These are phyloP conservation scores for Sebastiscus tertius DNA, from an alignment of 2,797 vertebrate species.

Conservation along the genomic window DNA sequence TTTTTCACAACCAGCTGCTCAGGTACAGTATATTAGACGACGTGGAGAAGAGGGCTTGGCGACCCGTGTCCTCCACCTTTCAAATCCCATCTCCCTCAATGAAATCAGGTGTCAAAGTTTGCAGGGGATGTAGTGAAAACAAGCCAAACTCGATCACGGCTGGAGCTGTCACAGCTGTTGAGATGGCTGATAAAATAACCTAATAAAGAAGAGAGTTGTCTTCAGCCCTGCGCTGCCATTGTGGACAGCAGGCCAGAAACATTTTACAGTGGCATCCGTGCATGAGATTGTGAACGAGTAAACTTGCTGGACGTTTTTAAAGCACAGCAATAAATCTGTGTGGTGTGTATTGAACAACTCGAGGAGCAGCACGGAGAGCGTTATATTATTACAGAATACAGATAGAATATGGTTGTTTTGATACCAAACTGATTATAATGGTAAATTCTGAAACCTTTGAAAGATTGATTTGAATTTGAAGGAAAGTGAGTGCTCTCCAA, in stretches of 20 bases:
- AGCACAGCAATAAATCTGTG: neutral
- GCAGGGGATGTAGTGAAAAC: slow-evolving; percentile 78
- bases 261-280: slow-evolving; percentile 38
- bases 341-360: neutral
- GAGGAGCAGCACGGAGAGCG: neutral
- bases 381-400: neutral
- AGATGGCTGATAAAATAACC: slow-evolving; percentile 73
- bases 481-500: neutral
- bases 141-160: slow-evolving; percentile 78
- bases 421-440: neutral
- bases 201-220: slow-evolving; percentile 71
- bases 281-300: slow-evolving; percentile 22
- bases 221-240: slow-evolving; percentile 18
- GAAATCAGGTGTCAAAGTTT: slow-evolving; percentile 82
- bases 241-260: slow-evolving; percentile 40
- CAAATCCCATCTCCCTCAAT: slow-evolving; percentile 80
- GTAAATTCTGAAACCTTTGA: neutral
- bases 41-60: slow-evolving; percentile 64
- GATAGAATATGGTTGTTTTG: neutral
- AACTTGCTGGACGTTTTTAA: slow-evolving; percentile 29
- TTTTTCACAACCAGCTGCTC: slow-evolving; percentile 63
- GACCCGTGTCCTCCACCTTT: slow-evolving; percentile 77
- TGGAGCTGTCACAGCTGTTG: slow-evolving; percentile 73
- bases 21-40: slow-evolving; percentile 65
- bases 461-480: slow-evolving; percentile 21